Percentiles rank a stretch among this genome's conserved stretches.
phyloP scores from a whole-genome alignment of 1,140 invertebrate species.

The Tribolium madens region DNA sequence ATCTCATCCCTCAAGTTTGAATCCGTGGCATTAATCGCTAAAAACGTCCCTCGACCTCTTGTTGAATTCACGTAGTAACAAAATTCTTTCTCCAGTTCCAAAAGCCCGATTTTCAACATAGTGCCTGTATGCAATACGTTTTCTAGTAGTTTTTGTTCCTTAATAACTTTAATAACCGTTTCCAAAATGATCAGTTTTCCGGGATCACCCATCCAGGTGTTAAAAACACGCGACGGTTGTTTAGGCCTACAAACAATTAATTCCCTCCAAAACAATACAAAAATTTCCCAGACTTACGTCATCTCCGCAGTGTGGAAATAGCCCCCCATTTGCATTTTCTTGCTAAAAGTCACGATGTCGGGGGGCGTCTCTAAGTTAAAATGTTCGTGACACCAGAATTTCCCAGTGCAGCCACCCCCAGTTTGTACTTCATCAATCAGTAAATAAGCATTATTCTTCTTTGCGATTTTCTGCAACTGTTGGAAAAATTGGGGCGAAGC shows the following conservation, averaged over 20 bases:
- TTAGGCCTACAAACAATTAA: constrained; percentile 71
- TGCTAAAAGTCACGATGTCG: constrained; percentile 96
- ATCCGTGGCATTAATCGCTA: constrained; percentile 83
- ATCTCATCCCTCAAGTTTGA: constrained; percentile 82
- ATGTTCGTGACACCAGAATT: constrained; percentile 97
- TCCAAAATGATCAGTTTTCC: constrained; percentile 92
- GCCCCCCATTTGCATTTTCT: constrained; percentile 97
- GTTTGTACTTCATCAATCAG: constrained; percentile 98
- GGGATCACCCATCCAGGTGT: constrained; percentile 99
- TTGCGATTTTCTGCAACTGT: constrained; percentile 81
- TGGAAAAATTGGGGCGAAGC: constrained; percentile 93
- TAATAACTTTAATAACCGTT: constrained; percentile 87
- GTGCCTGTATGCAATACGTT: constrained; percentile 83
- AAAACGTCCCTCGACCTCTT: constrained; percentile 92
- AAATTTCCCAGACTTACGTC: constrained; percentile 69
- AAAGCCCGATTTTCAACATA: constrained; percentile 80
- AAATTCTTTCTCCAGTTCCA: constrained; percentile 79
- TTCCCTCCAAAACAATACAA: no score
- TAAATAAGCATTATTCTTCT: constrained; percentile 75
- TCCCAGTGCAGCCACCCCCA: constrained; percentile 94
- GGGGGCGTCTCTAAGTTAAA: constrained; percentile 88
- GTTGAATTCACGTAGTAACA: constrained; percentile 81
- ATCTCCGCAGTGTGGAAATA: constrained; percentile 87
- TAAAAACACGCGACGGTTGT: constrained; percentile 93
- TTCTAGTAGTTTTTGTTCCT: constrained; percentile 84